Base-by-base conservation (phyloP, 2,888 invertebrate genomes). In the Argynnis bischoffii region DNA sequence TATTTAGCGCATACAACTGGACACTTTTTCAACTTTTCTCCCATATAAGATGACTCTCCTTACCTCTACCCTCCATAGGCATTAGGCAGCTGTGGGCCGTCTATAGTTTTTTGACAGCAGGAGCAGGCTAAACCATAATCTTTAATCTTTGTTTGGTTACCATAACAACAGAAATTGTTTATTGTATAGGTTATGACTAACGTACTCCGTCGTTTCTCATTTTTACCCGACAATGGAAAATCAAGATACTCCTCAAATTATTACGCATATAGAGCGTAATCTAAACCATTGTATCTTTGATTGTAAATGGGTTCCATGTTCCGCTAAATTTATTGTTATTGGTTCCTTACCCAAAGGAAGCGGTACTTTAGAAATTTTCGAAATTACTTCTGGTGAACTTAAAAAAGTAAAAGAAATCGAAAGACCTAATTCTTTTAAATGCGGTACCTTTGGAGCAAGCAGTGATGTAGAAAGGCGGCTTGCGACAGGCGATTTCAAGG, bases 301-400 rank as follows among this genome's bases (percentile, higher is more conserved):
- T 81, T 95, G 96, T n/a, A 97, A 97, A 90, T 99, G 99, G 99
- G 95, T 99, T 78, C 99, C 99, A 0, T 96, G 96, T 81, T 98
- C 98, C 3, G 97, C 99, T 0, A 98, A 98, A 88, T 97, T 99
- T 88, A 95, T 98, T 70, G 95, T 96, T 55, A 93, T 99, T 65
- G 99, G 99, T 13, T 96, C 96, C 16, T 94, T 96, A 83, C 95
- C 98, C 0, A 96, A 96, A 79, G 97, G 97, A 56, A 96, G 95
- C 63, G 99, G 99, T 0, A 94, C 97, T 31, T 89, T 98, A 67
- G 96, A 98, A 88, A 93, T 97, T 16, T 97, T 95, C 81, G 96
- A 97, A 82, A 92, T 98, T 26, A 94, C 95, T 35, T 94, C 95
- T 61, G 96, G 96, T 2, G 95, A 97, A 80, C 78, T 85, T n/a